Evolutionary conservation across 1,140 invertebrate species (phyloP).

Genomic region (Metaphire vulgaris): DNA sequence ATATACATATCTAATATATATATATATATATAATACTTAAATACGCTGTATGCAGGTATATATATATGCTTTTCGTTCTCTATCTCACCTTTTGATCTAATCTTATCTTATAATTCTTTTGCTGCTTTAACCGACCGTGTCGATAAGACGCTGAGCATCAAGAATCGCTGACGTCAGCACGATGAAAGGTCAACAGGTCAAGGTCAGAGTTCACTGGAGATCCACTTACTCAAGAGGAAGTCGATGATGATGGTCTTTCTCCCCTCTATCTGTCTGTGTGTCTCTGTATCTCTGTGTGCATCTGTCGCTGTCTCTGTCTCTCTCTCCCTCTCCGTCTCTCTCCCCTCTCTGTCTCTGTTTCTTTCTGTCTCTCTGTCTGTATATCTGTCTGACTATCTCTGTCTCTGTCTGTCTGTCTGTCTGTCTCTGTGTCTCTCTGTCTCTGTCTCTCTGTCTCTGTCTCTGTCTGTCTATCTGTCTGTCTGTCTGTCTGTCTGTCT

Average conservation of each 20-base stretch:
- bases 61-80: not conserved
- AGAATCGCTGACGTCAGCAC: too few relatives aligned
- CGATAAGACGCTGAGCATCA: too few relatives aligned
- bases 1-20: not conserved
- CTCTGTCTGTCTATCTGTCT: not conserved
- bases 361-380: not conserved
- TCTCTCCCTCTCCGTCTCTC: not conserved
- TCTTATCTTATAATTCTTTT: too few relatives aligned
- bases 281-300: not conserved
- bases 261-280: not conserved
- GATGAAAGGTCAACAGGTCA: not conserved
- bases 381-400: not conserved
- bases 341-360: not conserved
- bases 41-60: not conserved
- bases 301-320: not conserved
- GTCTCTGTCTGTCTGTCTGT: not conserved
- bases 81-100: too few relatives aligned
- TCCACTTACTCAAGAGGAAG: not conserved
- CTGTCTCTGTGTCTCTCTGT: not conserved
- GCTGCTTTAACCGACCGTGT: too few relatives aligned
- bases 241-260: not conserved
- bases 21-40: not conserved
- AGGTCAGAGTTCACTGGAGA: not conserved
- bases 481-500: not conserved
- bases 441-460: not conserved